Percentiles rank a stretch among this genome's conserved stretches.
These are phyloP conservation scores for Neoniphon sammara DNA, from an alignment of 2,797 vertebrate species.

Conservation along the genomic window DNA sequence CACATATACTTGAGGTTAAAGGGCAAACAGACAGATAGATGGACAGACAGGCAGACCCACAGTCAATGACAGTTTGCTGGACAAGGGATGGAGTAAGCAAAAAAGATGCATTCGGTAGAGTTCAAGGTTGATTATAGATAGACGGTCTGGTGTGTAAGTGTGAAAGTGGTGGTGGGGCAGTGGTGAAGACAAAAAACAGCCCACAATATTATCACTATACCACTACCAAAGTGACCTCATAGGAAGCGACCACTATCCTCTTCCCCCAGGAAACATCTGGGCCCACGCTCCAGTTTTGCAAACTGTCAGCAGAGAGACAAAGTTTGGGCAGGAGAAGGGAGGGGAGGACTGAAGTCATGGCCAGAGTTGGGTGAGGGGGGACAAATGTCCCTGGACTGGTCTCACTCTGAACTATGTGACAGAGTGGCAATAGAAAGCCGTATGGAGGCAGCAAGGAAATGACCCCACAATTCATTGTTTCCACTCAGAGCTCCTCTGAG, in stretches of 20 bases:
- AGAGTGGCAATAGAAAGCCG: constrained; percentile 30
- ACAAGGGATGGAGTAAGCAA: background rate
- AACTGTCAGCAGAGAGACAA: constrained; percentile 34
- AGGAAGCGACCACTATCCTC: constrained; percentile 58
- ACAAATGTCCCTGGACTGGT: constrained; percentile 8
- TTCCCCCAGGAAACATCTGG: constrained; percentile 71
- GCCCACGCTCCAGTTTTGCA: constrained; percentile 36
- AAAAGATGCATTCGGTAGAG: background rate
- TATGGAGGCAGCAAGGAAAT: constrained; percentile 67
- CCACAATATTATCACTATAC: background rate
- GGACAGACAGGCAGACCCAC: background rate
- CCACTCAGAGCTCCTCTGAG: constrained; percentile 48
- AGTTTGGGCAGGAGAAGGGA: background rate
- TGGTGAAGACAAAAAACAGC: background rate
- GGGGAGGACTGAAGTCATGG: background rate
- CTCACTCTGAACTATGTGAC: constrained; percentile 28
- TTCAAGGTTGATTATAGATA: too few species aligned
- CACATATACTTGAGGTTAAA: background rate
- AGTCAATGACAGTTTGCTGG: background rate
- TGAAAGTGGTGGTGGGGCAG: too few species aligned
- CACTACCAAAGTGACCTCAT: constrained; percentile 50
- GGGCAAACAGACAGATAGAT: background rate
- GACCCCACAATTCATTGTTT: constrained; percentile 60
- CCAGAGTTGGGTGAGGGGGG: constrained; percentile 2
- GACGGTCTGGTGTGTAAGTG: too few species aligned